Percentiles rank a stretch among this genome's conserved stretches.
These are phyloP conservation scores for Synodontis membranacea DNA, from an alignment of 2,113 vertebrate species.

Conservation along the genomic window DNA sequence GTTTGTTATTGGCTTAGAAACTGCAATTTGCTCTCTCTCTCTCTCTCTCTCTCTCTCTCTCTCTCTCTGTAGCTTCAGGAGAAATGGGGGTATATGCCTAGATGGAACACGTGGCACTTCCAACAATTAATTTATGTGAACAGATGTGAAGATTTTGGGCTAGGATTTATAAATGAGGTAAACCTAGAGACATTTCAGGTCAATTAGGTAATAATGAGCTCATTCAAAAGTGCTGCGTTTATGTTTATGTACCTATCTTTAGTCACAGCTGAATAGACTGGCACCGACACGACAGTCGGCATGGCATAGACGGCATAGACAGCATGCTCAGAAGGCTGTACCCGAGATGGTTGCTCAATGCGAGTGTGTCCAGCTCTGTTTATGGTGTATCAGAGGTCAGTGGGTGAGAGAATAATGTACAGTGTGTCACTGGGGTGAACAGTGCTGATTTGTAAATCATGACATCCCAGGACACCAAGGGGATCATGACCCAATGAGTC, in stretches of 20 bases:
- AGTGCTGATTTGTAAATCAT: neutral
- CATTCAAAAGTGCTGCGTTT: neutral
- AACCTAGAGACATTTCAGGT: neutral
- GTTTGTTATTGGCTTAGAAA: slow-evolving; percentile 48
- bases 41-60: slow-evolving; percentile 30
- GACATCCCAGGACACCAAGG: neutral
- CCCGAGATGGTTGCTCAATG: neutral
- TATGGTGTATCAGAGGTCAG: slow-evolving; percentile 9
- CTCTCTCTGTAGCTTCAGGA: slow-evolving; percentile 37
- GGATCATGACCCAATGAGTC: neutral
- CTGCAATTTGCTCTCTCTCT: slow-evolving; percentile 25
- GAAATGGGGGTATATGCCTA: slow-evolving; percentile 54
- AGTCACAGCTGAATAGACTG: neutral
- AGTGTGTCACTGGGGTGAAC: neutral
- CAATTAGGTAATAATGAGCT: neutral
- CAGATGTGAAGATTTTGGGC: slow-evolving; percentile 10
- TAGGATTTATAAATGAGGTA: slow-evolving; percentile 25
- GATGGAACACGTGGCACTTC: slow-evolving; percentile 17
- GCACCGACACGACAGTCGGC: neutral
- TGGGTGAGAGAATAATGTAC: slow-evolving; percentile 23
- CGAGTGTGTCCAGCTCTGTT: neutral
- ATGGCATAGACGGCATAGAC: neutral
- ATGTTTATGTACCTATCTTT: neutral
- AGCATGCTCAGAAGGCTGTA: neutral
- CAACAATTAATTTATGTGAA: slow-evolving; percentile 30